Percentiles rank a stretch among this genome's conserved stretches.
phyloP scores from a whole-genome alignment of 2,797 vertebrate genomes.

The Peromyscus melanophrys region DNA sequence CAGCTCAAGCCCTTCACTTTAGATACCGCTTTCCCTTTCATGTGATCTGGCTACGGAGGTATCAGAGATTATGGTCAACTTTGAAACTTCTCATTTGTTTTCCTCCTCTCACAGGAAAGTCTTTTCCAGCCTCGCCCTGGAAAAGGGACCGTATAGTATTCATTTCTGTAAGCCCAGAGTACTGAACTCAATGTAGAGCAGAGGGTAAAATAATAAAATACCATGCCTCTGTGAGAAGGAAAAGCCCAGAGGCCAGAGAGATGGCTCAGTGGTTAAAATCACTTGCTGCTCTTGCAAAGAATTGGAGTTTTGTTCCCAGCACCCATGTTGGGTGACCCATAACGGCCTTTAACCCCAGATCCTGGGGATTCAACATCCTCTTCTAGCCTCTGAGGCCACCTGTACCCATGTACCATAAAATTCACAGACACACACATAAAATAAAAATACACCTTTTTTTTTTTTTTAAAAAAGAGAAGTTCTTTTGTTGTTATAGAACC shows the following conservation, averaged over 20 bases:
- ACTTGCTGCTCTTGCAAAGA: not conserved
- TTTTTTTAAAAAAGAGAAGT: too few relatives aligned
- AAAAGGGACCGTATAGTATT: not conserved
- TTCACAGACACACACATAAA: not conserved
- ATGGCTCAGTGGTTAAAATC: not conserved
- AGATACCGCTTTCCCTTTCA: not conserved
- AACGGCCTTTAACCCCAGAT: not conserved
- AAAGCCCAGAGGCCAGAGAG: not conserved
- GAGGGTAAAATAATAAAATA: not conserved
- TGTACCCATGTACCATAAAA: not conserved
- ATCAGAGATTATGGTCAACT: not conserved
- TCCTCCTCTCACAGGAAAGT: not conserved
- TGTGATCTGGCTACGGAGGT: not conserved
- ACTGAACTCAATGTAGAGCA: not conserved
- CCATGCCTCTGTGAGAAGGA: not conserved
- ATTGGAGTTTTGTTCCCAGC: not conserved
- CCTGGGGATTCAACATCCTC: not conserved
- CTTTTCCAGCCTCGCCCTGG: not conserved
- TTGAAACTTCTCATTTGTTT: not conserved
- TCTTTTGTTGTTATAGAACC: not conserved
- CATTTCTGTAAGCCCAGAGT: not conserved
- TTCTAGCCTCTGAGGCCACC: not conserved
- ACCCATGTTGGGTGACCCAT: not conserved
- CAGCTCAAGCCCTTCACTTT: not conserved
- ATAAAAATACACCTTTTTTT: not conserved